Evolutionary conservation across 1,140 invertebrate species (phyloP).

Genomic region (Augochlora pura): DNA sequence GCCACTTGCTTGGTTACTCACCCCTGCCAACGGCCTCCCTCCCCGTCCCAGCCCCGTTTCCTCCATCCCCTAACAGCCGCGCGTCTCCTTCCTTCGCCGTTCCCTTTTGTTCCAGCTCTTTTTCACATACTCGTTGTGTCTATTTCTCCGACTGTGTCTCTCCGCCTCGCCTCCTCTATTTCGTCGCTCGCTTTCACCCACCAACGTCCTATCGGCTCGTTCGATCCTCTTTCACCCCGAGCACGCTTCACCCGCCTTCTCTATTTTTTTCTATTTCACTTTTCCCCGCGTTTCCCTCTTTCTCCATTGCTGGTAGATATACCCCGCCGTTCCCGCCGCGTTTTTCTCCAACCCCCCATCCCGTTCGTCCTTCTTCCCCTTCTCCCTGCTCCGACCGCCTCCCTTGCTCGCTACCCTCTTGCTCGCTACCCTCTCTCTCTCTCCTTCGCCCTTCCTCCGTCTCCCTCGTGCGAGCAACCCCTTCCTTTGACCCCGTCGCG

Average conservation of each 20-base stretch:
- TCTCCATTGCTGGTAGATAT: no score
- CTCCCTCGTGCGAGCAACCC: slow-evolving; percentile 47
- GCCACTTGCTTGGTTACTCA: slow-evolving; percentile 58
- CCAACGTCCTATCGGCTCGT: background rate
- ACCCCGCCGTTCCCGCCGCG: no score
- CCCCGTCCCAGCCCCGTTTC: background rate
- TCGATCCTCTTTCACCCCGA: background rate
- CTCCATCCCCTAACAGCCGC: background rate
- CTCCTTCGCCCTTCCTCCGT: background rate
- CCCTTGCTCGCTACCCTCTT: background rate
- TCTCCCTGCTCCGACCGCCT: background rate
- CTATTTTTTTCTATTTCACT: background rate
- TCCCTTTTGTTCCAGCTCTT: slow-evolving; percentile 35
- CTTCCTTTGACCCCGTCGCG: slow-evolving; percentile 39
- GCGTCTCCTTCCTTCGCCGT: slow-evolving; percentile 18
- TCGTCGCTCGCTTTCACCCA: background rate
- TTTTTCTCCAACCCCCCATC: background rate
- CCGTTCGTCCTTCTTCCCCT: background rate
- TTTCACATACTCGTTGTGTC: slow-evolving; percentile 32
- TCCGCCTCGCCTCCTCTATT: slow-evolving; percentile 31
- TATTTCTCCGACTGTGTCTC: slow-evolving; percentile 31
- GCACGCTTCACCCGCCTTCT: slow-evolving; percentile 2
- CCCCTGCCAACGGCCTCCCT: background rate
- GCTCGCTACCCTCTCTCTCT: background rate
- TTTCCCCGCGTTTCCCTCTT: background rate